Evolutionary conservation across 2,113 vertebrate genomes (phyloP).

Genomic region (Prietella phreatophila): DNA sequence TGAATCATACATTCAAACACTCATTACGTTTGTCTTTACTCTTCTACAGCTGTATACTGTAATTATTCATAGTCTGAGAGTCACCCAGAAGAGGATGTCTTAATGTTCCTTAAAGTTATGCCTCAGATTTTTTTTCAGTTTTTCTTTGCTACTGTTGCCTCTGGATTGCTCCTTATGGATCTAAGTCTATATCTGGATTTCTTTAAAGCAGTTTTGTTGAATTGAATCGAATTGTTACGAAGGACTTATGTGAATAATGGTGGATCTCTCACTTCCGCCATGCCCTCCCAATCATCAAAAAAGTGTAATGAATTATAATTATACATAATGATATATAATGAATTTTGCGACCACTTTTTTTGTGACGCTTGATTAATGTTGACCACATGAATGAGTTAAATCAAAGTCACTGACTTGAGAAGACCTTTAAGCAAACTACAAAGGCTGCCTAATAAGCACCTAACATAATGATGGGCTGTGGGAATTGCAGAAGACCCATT

Average conservation of each 20-base stretch:
- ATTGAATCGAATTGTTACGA: background rate
- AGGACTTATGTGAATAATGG: background rate
- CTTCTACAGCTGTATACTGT: background rate
- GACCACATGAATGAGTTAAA: conserved; percentile 1
- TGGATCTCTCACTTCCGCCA: background rate
- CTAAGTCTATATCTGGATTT: background rate
- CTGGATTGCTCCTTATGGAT: background rate
- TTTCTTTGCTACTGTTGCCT: background rate
- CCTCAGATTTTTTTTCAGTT: too few species aligned
- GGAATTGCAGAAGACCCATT: conserved; percentile 7
- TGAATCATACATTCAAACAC: background rate
- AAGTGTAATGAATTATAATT: background rate
- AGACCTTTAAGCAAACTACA: conserved; percentile 25
- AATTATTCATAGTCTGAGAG: background rate
- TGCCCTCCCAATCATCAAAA: background rate
- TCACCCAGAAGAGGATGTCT: background rate
- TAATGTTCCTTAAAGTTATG: background rate
- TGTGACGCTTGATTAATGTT: background rate
- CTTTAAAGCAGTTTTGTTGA: background rate
- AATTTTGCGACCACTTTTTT: background rate
- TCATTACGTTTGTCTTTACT: background rate
- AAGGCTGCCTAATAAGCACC: conserved; percentile 28
- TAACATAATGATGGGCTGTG: conserved; percentile 30
- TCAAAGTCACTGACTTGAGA: conserved; percentile 32
- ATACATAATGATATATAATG: too few species aligned